Conservation (phyloP, 2,797 vertebrate genomes). For the Eospalax fontanierii region DNA sequence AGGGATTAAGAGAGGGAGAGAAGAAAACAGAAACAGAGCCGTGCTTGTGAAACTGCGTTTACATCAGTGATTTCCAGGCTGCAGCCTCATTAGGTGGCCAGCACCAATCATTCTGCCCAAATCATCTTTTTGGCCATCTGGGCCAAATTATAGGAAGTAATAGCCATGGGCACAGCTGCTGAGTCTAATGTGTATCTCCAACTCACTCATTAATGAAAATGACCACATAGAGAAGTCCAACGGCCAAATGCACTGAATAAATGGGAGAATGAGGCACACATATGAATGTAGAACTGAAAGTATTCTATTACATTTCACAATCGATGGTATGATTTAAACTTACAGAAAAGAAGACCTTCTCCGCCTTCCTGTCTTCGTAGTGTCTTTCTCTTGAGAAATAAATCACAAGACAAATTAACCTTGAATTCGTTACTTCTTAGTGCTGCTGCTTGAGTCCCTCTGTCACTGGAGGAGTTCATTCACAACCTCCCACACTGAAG, state of each 20-base stretch:
- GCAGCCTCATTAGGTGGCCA: slow-evolving; percentile 66
- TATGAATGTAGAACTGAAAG: slow-evolving; percentile 15
- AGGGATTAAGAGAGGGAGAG: not conserved
- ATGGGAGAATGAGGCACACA: not conserved
- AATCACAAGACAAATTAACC: not conserved
- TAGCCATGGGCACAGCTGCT: slow-evolving; percentile 73
- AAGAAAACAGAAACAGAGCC: not conserved
- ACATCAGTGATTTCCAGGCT: slow-evolving; percentile 59
- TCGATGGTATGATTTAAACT: slow-evolving; percentile 56
- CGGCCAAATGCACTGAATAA: slow-evolving; percentile 67
- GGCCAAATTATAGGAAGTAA: slow-evolving; percentile 73
- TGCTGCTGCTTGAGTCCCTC: not conserved
- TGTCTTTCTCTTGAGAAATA: slow-evolving; percentile 57
- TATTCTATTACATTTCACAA: slow-evolving; percentile 46
- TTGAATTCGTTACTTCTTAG: slow-evolving; percentile 36
- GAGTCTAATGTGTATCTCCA: slow-evolving; percentile 73
- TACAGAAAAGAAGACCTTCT: not conserved
- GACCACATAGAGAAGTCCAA: slow-evolving; percentile 46
- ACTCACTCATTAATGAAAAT: slow-evolving; percentile 65
- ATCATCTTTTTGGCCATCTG: slow-evolving; percentile 77
- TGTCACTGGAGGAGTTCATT: not conserved
- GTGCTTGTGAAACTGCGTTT: slow-evolving; percentile 9
- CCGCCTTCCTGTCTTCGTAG: not conserved
- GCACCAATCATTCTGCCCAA: slow-evolving; percentile 67
- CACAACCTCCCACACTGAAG: not conserved